These are phyloP conservation scores for Micrasema minimum DNA, from an alignment of 1,140 invertebrate species.

Conservation along the genomic window DNA sequence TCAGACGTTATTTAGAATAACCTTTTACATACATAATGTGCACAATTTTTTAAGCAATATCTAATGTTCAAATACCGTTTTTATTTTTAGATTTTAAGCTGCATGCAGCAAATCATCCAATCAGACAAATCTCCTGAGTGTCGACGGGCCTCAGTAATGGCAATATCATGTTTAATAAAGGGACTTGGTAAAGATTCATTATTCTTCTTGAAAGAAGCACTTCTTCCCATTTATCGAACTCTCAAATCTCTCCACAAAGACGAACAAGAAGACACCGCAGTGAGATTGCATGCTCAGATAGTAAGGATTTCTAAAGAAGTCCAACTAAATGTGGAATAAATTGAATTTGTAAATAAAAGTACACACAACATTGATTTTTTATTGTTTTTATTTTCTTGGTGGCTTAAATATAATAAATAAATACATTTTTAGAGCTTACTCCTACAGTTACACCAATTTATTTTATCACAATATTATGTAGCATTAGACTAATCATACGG, in stretches of 20 bases:
- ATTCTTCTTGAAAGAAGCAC: conserved; percentile 71
- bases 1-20: too few relatives aligned
- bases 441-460: too few relatives aligned
- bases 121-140: conserved; percentile 77
- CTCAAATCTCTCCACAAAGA: conserved; percentile 74
- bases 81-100: conserved; percentile 74
- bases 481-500: too few relatives aligned
- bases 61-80: too few relatives aligned
- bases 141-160: conserved; percentile 80
- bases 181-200: conserved; percentile 78
- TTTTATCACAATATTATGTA: too few relatives aligned
- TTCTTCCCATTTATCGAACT: conserved; percentile 76
- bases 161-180: conserved; percentile 76
- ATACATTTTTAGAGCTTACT: too few relatives aligned
- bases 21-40: too few relatives aligned
- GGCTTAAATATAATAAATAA: conserved; percentile 16
- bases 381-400: conserved; percentile 35
- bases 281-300: conserved; percentile 78
- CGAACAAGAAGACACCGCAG: conserved; percentile 73
- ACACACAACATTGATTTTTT: conserved; percentile 1
- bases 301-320: too few relatives aligned
- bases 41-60: too few relatives aligned
- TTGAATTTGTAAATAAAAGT: background rate
- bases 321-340: too few relatives aligned
- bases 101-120: conserved; percentile 74